phyloP scores from a whole-genome alignment of 2,113 vertebrate species.

The Notarius quadriscutis region DNA sequence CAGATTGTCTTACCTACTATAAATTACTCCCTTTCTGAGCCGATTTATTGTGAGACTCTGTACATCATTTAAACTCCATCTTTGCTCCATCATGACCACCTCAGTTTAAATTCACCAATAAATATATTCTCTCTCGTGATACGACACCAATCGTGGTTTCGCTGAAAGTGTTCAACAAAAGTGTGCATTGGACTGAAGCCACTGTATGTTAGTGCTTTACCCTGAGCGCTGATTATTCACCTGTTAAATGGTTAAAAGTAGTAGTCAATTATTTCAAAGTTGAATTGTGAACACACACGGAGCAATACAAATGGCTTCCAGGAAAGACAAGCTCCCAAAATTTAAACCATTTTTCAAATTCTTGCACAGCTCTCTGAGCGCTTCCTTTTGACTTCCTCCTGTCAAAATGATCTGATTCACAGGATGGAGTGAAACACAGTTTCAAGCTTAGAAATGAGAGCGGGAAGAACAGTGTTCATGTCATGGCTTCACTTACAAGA shows the following conservation, averaged over 20 bases:
- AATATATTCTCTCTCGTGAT: no score
- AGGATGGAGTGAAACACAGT: neutral
- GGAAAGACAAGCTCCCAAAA: constrained; percentile 63
- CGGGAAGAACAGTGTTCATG: neutral
- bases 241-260: constrained; percentile 61
- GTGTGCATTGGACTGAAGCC: constrained; percentile 1
- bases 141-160: neutral
- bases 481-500: neutral
- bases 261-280: constrained; percentile 61
- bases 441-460: neutral
- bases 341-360: neutral
- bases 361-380: no score
- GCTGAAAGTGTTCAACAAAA: constrained; percentile 20
- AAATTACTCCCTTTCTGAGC: neutral
- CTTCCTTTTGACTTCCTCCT: neutral
- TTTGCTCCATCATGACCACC: neutral
- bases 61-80: neutral
- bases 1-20: neutral
- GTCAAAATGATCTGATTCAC: neutral
- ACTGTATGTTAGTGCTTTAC: constrained; percentile 55
- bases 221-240: constrained; percentile 42
- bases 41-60: neutral
- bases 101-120: no score
- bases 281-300: constrained; percentile 46
- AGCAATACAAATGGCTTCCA: constrained; percentile 78